These are phyloP conservation scores for Corvus hawaiiensis DNA, from an alignment of 2,113 vertebrate genomes.

Conservation along the genomic window DNA sequence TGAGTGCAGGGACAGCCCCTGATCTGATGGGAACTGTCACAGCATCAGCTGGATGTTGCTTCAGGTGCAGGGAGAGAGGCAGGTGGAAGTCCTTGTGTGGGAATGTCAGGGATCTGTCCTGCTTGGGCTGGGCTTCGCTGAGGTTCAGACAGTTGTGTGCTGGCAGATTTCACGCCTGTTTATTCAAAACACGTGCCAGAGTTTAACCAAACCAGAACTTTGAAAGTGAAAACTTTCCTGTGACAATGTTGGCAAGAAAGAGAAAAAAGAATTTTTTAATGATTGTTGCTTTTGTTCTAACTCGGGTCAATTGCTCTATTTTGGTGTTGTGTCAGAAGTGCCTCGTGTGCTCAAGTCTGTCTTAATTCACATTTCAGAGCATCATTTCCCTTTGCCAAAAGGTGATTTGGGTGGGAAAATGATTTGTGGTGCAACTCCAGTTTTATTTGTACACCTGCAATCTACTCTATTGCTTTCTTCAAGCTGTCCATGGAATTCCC, in stretches of 20 bases:
- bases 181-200: neutral
- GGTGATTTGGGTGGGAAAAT: neutral
- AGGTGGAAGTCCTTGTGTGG: neutral
- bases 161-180: neutral
- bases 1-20: neutral
- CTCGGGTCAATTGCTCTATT: neutral
- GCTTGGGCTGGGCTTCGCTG: neutral
- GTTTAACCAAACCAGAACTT: neutral
- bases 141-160: neutral
- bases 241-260: neutral
- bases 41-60: fast-evolving
- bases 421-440: neutral
- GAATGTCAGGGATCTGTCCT: neutral
- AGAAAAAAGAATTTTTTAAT: neutral
- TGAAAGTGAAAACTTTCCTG: neutral
- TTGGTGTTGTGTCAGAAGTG: neutral
- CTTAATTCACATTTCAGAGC: neutral
- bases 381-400: neutral
- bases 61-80: neutral
- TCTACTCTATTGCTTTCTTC: neutral
- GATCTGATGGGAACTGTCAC: neutral
- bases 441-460: neutral
- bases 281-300: neutral
- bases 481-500: neutral
- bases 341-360: neutral